Percentiles rank a stretch among this genome's conserved stretches.
These are phyloP conservation scores for Pachyrhynchus sulphureomaculatus DNA, from an alignment of 1,140 invertebrate species.

Conservation along the genomic window DNA sequence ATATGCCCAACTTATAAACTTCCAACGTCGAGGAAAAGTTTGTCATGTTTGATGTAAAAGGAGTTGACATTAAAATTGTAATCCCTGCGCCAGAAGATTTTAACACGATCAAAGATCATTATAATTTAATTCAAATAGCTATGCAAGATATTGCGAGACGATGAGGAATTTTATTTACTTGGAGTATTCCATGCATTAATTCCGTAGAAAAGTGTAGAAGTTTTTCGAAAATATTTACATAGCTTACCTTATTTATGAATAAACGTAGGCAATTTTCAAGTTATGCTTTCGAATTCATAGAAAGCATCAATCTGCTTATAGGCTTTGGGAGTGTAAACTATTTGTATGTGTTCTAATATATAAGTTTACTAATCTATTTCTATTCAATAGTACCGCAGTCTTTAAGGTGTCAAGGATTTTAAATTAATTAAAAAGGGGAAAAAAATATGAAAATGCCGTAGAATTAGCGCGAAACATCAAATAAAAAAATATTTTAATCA, in stretches of 20 bases:
- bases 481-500: no score
- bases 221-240: neutral
- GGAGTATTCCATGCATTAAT: neutral
- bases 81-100: slow-evolving; percentile 47
- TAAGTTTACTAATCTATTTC: no score
- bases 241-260: neutral
- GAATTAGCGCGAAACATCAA: no score
- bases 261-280: neutral
- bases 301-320: no score
- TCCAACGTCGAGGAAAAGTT: slow-evolving; percentile 41
- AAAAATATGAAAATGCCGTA: no score
- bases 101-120: slow-evolving; percentile 50
- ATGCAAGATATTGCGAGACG: slow-evolving; percentile 37
- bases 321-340: no score
- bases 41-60: slow-evolving; percentile 50
- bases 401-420: no score
- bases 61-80: slow-evolving; percentile 52
- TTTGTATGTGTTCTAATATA: no score
- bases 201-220: neutral
- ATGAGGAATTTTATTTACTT: slow-evolving; percentile 1
- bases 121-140: slow-evolving; percentile 46
- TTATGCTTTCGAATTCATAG: no score
- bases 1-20: slow-evolving; percentile 51
- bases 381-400: no score
- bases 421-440: no score